Evolutionary conservation across 2,797 vertebrate genomes (phyloP).

Genomic region (Lepilemur septentrionalis): DNA sequence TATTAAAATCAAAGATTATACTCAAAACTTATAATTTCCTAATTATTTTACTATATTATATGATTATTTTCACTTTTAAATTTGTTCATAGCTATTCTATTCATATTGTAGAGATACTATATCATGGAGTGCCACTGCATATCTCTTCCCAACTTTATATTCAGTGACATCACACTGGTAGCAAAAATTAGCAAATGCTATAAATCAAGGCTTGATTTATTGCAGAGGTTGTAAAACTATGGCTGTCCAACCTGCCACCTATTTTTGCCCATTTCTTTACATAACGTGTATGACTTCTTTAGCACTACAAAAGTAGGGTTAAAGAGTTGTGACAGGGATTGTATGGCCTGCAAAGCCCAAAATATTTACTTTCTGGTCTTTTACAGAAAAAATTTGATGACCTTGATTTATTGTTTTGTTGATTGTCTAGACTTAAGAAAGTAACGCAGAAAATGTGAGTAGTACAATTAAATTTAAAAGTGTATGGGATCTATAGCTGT

Average conservation of each 20-base stretch:
- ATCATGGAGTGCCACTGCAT: neutral
- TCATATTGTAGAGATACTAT: neutral
- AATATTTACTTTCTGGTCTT: neutral
- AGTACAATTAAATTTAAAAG: neutral
- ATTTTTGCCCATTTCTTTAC: neutral
- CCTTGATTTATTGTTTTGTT: neutral
- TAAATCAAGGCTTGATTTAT: neutral
- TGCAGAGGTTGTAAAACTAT: neutral
- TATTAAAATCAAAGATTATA: neutral
- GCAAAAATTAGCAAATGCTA: neutral
- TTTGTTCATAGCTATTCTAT: neutral
- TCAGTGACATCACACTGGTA: neutral
- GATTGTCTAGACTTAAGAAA: neutral
- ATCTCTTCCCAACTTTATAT: neutral
- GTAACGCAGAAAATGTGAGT: neutral
- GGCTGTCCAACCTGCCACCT: neutral
- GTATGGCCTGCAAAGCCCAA: neutral
- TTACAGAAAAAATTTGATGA: neutral
- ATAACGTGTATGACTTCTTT: neutral
- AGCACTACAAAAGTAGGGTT: no score
- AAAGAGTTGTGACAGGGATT: neutral
- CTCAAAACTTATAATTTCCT: neutral
- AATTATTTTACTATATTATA: neutral
- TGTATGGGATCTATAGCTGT: neutral
- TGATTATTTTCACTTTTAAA: neutral